Conservation (phyloP, 1,140 invertebrate species). For the Ylistrum balloti region DNA sequence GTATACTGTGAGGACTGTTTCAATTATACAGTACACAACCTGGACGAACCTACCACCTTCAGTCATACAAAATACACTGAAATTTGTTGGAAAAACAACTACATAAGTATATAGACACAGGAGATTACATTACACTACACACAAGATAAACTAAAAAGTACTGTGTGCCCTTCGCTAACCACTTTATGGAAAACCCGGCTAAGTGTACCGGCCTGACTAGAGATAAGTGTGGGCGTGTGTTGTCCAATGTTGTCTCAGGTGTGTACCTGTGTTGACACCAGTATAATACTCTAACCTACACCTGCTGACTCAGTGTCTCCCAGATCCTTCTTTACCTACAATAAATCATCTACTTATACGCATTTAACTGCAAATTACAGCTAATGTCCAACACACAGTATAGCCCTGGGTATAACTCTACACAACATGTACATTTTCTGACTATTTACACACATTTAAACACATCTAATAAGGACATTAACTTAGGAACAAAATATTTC, state of each 20-base stretch:
- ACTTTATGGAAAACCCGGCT: not conserved
- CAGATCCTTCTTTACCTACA: too few relatives aligned
- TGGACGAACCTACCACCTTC: not conserved
- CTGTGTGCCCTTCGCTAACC: conserved; percentile 19
- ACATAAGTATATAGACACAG: conserved; percentile 28
- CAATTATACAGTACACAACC: not conserved
- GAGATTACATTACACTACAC: conserved; percentile 9
- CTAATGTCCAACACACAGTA: not conserved
- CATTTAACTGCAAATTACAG: conserved; percentile 2
- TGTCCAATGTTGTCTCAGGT: conserved; percentile 18
- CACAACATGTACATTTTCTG: not conserved
- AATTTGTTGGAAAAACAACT: conserved; percentile 34
- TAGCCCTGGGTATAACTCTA: not conserved
- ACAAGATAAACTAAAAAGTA: conserved; percentile 8
- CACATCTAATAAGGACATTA: not conserved
- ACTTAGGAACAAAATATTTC: not conserved
- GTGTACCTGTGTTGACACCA: conserved; percentile 31
- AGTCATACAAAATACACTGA: conserved; percentile 6
- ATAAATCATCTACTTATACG: conserved; percentile 15
- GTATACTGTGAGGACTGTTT: not conserved
- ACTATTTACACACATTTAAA: not conserved
- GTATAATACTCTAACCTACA: not conserved
- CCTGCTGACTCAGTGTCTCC: conserved; percentile 28
- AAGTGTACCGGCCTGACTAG: not conserved
- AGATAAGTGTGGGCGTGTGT: conserved; percentile 31